phyloP scores from a whole-genome alignment of 2,113 vertebrate genomes.

The Pterophyllum scalare region DNA sequence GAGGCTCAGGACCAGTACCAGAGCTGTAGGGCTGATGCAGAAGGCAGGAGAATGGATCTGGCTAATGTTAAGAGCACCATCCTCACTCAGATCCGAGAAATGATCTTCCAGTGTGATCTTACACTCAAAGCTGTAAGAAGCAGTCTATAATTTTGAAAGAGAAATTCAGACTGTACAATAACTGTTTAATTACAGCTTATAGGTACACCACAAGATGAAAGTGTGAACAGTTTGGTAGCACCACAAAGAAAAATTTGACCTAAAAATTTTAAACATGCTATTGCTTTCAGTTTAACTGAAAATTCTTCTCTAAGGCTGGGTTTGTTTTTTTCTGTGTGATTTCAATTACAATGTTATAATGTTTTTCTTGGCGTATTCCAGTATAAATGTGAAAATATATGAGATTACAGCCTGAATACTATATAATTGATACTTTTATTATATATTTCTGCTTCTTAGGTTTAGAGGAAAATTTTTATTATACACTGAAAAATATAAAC shows the following conservation, averaged over 20 bases:
- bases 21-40: conserved; percentile 87
- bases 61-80: conserved; percentile 90
- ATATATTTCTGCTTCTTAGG: background rate
- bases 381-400: background rate
- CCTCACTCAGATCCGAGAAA: conserved; percentile 89
- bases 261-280: background rate
- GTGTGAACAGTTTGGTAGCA: background rate
- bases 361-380: too few relatives aligned
- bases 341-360: background rate
- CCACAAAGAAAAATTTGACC: too few relatives aligned
- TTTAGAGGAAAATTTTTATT: background rate
- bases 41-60: conserved; percentile 84
- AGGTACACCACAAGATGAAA: background rate
- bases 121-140: conserved; percentile 95
- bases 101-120: conserved; percentile 96
- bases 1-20: conserved; percentile 94
- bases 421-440: background rate
- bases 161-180: background rate
- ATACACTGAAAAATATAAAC: too few relatives aligned
- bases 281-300: background rate
- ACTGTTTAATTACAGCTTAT: background rate
- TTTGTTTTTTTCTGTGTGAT: too few relatives aligned
- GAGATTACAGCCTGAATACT: background rate
- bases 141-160: background rate
- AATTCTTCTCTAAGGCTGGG: background rate